These are phyloP conservation scores for Hippocampus guttulatus DNA, from an alignment of 2,113 vertebrate genomes.

Conservation along the genomic window DNA sequence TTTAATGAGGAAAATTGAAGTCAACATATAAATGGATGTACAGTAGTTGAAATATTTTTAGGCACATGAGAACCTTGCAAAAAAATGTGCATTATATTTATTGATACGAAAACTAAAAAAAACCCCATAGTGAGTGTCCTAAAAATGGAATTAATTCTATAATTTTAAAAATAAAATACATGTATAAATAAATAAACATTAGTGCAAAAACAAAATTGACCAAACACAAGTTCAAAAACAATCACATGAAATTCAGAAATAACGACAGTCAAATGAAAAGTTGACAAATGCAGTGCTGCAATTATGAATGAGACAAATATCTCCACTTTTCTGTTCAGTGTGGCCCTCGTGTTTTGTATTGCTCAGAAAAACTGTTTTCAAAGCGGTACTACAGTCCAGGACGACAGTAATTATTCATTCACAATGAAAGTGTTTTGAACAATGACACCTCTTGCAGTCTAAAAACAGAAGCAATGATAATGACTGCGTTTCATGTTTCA, in stretches of 20 bases:
- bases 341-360: background rate
- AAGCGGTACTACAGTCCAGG: background rate
- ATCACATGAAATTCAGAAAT: background rate
- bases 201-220: background rate
- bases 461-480: slow-evolving; percentile 16
- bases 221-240: background rate
- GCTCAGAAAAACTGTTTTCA: background rate
- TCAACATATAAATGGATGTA: background rate
- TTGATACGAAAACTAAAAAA: too few relatives aligned
- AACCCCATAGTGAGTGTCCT: too few relatives aligned
- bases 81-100: background rate
- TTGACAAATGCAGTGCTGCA: background rate
- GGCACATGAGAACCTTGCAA: background rate
- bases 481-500: slow-evolving; percentile 21
- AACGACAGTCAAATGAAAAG: background rate
- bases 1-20: background rate
- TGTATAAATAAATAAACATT: background rate
- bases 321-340: background rate
- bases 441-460: background rate
- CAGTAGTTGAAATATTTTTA: background rate
- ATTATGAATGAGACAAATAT: background rate
- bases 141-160: too few relatives aligned
- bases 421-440: background rate
- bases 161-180: too few relatives aligned
- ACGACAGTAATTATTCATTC: background rate